These are phyloP conservation scores for Macropodus opercularis DNA, from an alignment of 2,797 vertebrate genomes.

Conservation along the genomic window DNA sequence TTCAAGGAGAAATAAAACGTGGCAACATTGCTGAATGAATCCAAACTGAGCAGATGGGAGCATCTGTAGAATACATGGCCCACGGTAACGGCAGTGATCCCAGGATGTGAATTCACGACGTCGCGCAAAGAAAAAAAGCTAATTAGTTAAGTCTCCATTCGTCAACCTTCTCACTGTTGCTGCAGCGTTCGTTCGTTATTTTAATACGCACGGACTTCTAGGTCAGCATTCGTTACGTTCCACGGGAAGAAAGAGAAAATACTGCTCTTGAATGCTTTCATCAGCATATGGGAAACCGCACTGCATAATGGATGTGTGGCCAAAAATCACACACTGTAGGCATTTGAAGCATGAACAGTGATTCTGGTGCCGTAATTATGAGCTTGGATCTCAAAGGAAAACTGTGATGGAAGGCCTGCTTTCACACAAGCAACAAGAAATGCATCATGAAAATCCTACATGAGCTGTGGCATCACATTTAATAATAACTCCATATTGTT, in stretches of 20 bases:
- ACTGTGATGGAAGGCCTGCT: constrained; percentile 47
- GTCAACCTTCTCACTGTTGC: constrained; percentile 11
- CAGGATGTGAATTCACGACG: background rate
- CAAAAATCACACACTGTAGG: constrained; percentile 36
- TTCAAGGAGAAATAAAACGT: constrained; percentile 8
- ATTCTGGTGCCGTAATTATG: constrained; percentile 35
- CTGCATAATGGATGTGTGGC: constrained; percentile 21
- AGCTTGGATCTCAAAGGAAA: constrained; percentile 36
- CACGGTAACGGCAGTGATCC: constrained; percentile 29
- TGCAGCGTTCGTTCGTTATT: constrained; percentile 13
- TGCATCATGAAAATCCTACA: constrained; percentile 33
- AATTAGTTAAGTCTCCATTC: constrained; percentile 48
- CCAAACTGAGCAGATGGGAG: constrained; percentile 41
- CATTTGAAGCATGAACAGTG: constrained; percentile 15
- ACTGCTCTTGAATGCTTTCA: constrained; percentile 32
- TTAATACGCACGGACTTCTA: constrained; percentile 41
- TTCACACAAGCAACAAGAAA: constrained; percentile 46
- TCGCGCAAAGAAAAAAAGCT: constrained; percentile 23
- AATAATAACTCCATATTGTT: too few species aligned
- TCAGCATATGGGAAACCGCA: constrained; percentile 20
- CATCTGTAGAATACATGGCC: constrained; percentile 37
- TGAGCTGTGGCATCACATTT: too few species aligned
- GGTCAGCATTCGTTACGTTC: constrained; percentile 41
- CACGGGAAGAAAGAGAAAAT: constrained; percentile 6
- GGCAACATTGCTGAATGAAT: constrained; percentile 18